Base-by-base conservation (phyloP, 2,888 invertebrate genomes). In the Caradrina kadenii region DNA sequence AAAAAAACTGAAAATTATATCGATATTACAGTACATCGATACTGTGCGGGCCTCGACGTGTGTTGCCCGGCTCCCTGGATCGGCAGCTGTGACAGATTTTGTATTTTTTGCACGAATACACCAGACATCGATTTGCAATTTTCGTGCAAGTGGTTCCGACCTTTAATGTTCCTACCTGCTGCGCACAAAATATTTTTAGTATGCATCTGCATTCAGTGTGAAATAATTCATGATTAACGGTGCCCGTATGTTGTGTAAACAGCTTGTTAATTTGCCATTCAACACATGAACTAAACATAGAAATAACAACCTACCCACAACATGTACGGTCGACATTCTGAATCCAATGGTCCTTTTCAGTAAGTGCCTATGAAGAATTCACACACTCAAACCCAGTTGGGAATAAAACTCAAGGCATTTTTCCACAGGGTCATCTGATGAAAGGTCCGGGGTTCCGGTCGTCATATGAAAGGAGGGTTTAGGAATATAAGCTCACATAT, bases 41-140 rank as follows among this genome's bases (percentile, higher is more conserved):
- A 84, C 70, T 35, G 67, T 54, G 62, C 63, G 54, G 22, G 49
- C 22, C 50, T 67, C 54, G n/a, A 63, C 50, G 55, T 49, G 61
- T 56, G 66, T 63, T 56, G 53, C 48, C 63, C 59, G n/a, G 59
- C 62, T 72, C 74, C 61, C 62, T 65, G 56, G 62, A 63, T 66
- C 81, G 86, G 88, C 93, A 93, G 93, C 90, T 93, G 94, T 85
- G 80, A 81, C 85, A 86, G 85, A 89, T 90, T 87, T 88, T 85
- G 82, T 87, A 86, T 92, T 93, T 93, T 92, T 93, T 92, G 89
- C 89, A 83, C 87, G 86, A 79, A 83, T 78, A 69, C 80, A 71
- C 77, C 87, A 85, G 85, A 89, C 90, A 88, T 89, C 90, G 89
- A 90, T 92, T 93, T 90, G 91, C 92, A 92, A 92, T 93, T 90